These are phyloP conservation scores for Sandelia bainsii DNA, from an alignment of 2,797 vertebrate genomes.

Conservation along the genomic window DNA sequence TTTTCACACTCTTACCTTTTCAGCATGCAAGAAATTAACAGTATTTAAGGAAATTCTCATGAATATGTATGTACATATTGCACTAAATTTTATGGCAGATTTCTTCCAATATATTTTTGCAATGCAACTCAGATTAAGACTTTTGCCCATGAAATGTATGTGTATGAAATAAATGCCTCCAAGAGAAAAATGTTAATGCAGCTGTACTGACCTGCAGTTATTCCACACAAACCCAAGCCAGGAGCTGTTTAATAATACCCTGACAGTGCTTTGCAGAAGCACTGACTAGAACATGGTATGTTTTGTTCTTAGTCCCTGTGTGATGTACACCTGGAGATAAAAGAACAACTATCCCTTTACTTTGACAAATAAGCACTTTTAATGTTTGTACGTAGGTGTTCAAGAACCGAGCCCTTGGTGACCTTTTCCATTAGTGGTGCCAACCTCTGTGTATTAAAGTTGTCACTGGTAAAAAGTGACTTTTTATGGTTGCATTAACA, in stretches of 20 bases:
- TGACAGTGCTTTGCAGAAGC: constrained; percentile 7
- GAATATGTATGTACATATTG: constrained; percentile 30
- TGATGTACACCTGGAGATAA: constrained; percentile 1
- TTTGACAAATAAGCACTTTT: constrained; percentile 14
- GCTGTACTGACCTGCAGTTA: not conserved
- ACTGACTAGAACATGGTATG: not conserved
- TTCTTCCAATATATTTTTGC: not conserved
- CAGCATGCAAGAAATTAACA: constrained; percentile 10
- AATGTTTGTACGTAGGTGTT: constrained; percentile 39
- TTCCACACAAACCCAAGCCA: too few species aligned
- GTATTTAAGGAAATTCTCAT: not conserved
- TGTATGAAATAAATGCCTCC: too few species aligned
- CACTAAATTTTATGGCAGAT: not conserved
- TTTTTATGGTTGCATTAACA: constrained; percentile 44
- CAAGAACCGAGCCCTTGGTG: constrained; percentile 13
- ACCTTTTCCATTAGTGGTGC: constrained; percentile 36
- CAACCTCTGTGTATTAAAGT: constrained; percentile 28
- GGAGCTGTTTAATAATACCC: not conserved
- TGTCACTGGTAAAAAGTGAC: constrained; percentile 21
- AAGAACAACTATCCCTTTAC: constrained; percentile 2
- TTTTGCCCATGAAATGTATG: not conserved
- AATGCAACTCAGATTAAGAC: not conserved
- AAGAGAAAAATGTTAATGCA: not conserved
- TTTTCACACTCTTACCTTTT: constrained; percentile 21
- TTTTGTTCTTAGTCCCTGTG: constrained; percentile 2